A percentile compares a stretch with the other conserved stretches of the same genome.
These are phyloP conservation scores for Phycodurus eques DNA, from an alignment of 2,113 vertebrate genomes.

Conservation along the genomic window DNA sequence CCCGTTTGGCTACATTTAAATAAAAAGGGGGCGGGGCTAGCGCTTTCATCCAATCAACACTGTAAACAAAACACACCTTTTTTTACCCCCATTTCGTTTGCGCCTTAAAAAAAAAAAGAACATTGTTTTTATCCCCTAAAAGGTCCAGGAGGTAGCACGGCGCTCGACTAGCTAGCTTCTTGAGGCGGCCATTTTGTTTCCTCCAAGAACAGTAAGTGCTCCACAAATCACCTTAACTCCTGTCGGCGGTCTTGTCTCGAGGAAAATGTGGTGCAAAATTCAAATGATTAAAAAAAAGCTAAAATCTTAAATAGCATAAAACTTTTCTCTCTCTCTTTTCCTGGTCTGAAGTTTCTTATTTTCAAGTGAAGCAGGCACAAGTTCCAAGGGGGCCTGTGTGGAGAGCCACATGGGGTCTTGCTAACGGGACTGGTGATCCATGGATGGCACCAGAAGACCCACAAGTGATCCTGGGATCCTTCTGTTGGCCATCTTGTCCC, in stretches of 20 bases:
- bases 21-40: not conserved
- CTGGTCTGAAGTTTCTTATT: not conserved
- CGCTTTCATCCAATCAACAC: constrained; percentile 55
- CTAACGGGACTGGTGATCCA: too few species aligned
- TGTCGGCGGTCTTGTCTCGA: not conserved
- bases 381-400: not conserved
- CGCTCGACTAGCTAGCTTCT: constrained; percentile 52
- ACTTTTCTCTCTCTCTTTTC: not conserved
- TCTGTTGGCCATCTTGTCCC: not conserved
- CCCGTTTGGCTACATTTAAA: not conserved
- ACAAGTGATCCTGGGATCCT: not conserved
- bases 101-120: not conserved
- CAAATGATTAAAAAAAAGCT: not conserved
- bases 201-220: constrained; percentile 35
- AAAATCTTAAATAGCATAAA: not conserved
- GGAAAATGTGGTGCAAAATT: not conserved
- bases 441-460: too few species aligned
- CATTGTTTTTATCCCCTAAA: constrained; percentile 42
- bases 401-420: too few species aligned
- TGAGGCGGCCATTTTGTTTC: constrained; percentile 6
- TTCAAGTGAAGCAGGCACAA: not conserved
- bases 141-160: constrained; percentile 53
- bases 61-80: constrained; percentile 58
- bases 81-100: not conserved
- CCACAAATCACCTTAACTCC: not conserved